A percentile compares a stretch with the other conserved stretches of the same genome.
Conservation (phyloP, 2,888 invertebrate species). For the Epinotia brunnichana region DNA sequence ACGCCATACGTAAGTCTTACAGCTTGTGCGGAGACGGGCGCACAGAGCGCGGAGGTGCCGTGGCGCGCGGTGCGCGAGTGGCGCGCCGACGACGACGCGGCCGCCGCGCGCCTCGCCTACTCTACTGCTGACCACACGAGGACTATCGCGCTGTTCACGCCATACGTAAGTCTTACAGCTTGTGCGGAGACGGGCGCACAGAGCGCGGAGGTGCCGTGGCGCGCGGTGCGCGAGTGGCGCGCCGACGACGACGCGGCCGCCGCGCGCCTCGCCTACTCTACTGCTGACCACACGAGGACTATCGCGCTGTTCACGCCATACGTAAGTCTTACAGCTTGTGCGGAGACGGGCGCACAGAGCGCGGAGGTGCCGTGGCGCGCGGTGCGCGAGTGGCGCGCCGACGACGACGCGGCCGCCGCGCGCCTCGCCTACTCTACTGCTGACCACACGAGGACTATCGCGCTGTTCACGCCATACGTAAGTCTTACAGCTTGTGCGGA, state of each 20-base stretch:
- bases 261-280: slow-evolving; percentile 92
- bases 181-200: slow-evolving; percentile 89
- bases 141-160: slow-evolving; percentile 51
- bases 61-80: too few relatives aligned
- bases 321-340: slow-evolving; percentile 28
- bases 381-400: too few relatives aligned
- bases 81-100: too few relatives aligned
- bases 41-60: too few relatives aligned
- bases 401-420: too few relatives aligned
- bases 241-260: slow-evolving; percentile 96
- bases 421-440: too few relatives aligned
- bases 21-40: too few relatives aligned
- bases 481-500: too few relatives aligned
- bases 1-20: slow-evolving; percentile 42
- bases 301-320: slow-evolving; percentile 65
- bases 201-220: slow-evolving; percentile 93
- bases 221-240: slow-evolving; percentile 92
- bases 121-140: not conserved
- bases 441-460: not conserved
- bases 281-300: slow-evolving; percentile 50
- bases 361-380: too few relatives aligned
- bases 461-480: slow-evolving; percentile 51
- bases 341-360: too few relatives aligned
- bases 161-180: slow-evolving; percentile 76
- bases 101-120: too few relatives aligned